Evolutionary conservation across 2,113 vertebrate species (phyloP).

Genomic region (Callocephalon fimbriatum): DNA sequence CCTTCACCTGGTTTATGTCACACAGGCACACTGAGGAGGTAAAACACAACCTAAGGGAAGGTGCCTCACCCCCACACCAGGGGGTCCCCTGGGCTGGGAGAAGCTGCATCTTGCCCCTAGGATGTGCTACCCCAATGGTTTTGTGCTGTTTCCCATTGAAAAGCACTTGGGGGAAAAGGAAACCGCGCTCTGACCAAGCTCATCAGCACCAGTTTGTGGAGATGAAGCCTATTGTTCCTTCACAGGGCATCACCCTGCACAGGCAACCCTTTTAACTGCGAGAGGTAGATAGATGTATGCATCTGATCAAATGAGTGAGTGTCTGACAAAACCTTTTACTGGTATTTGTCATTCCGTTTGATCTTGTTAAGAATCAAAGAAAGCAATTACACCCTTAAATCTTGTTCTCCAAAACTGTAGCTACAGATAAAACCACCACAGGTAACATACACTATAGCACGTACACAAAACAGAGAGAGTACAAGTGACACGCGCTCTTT

Average conservation of each 20-base stretch:
- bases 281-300: accelerated
- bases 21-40: accelerated
- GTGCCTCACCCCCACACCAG: background rate
- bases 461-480: background rate
- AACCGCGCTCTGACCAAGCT: accelerated
- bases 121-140: accelerated
- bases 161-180: accelerated
- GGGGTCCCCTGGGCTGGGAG: background rate
- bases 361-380: slow-evolving; percentile 36
- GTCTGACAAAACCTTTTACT: background rate
- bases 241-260: background rate
- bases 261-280: accelerated
- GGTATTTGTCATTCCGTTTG: background rate
- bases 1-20: background rate
- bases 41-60: accelerated
- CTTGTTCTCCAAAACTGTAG: slow-evolving; percentile 1
- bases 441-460: background rate
- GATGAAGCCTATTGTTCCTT: accelerated
- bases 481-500: background rate
- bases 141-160: accelerated
- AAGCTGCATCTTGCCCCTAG: background rate
- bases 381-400: slow-evolving; percentile 60
- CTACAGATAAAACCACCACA: background rate
- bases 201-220: accelerated
- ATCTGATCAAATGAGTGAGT: background rate